Conservation (phyloP, 1,140 invertebrate species). For the Atopsyche davidsoni region DNA sequence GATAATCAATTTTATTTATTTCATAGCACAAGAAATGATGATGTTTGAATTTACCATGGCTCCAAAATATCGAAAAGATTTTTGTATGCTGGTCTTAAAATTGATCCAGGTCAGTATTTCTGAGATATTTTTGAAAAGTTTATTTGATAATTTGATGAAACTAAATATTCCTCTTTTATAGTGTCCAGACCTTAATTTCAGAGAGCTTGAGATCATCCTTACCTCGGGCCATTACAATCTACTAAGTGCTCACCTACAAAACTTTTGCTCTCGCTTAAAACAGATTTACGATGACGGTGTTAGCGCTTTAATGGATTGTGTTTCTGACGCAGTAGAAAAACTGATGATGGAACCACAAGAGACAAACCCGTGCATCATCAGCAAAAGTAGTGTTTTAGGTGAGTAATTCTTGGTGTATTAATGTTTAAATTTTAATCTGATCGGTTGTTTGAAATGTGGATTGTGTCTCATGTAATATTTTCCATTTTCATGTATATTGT, state of each 20-base stretch:
- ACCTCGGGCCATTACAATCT: slow-evolving; percentile 46
- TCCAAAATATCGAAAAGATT: slow-evolving; percentile 47
- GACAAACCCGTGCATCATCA: slow-evolving; percentile 40
- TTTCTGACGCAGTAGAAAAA: slow-evolving; percentile 43
- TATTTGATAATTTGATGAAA: neutral
- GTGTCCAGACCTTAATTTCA: slow-evolving; percentile 49
- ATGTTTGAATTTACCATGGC: slow-evolving; percentile 32
- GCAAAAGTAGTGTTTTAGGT: slow-evolving; percentile 46
- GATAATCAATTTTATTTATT: slow-evolving; percentile 22
- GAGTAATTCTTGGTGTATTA: slow-evolving; percentile 13
- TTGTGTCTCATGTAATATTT: too few relatives aligned
- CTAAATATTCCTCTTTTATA: slow-evolving; percentile 25
- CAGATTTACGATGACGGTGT: slow-evolving; percentile 46
- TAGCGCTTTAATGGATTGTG: slow-evolving; percentile 44
- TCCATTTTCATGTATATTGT: too few relatives aligned
- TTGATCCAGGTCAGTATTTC: slow-evolving; percentile 40
- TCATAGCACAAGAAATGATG: slow-evolving; percentile 40
- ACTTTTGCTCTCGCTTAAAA: slow-evolving; percentile 45
- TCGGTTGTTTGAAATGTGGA: too few relatives aligned
- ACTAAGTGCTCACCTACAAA: slow-evolving; percentile 43
- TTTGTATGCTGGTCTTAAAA: slow-evolving; percentile 46
- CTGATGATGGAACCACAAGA: slow-evolving; percentile 38
- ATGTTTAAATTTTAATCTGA: too few relatives aligned
- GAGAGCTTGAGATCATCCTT: slow-evolving; percentile 42
- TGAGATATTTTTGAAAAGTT: slow-evolving; percentile 4